A percentile compares a stretch with the other conserved stretches of the same genome.
Conservation (phyloP, 2,888 invertebrate genomes). For the Serrognathus titanus region DNA sequence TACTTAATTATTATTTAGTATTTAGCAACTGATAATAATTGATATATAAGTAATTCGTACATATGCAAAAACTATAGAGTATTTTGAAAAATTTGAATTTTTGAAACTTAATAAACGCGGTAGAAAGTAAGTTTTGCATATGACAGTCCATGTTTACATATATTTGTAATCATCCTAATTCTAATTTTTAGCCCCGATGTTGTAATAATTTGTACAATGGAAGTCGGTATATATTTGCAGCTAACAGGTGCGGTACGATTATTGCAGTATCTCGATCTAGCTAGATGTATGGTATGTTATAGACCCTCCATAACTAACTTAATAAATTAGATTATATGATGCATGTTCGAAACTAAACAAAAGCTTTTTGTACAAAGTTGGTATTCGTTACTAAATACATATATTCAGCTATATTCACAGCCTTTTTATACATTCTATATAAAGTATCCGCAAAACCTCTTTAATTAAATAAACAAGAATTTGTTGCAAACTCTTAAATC, state of each 20-base stretch:
- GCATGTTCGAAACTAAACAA: slow-evolving; percentile 46
- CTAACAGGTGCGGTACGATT: slow-evolving; percentile 1
- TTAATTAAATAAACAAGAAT: too few relatives aligned
- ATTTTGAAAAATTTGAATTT: slow-evolving; percentile 18
- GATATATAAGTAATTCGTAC: slow-evolving; percentile 41
- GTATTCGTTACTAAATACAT: slow-evolving; percentile 33
- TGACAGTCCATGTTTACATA: slow-evolving; percentile 46
- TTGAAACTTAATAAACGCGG: slow-evolving; percentile 28
- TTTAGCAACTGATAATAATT: slow-evolving; percentile 38
- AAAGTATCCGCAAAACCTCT: slow-evolving; percentile 15
- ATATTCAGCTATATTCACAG: slow-evolving; percentile 30
- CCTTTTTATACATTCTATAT: slow-evolving; percentile 26
- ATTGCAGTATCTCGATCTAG: slow-evolving; percentile 29
- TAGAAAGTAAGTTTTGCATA: slow-evolving; percentile 44
- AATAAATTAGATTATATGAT: slow-evolving; percentile 45
- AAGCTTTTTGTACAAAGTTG: slow-evolving; percentile 51
- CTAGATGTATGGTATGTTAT: slow-evolving; percentile 49
- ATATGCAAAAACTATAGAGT: slow-evolving; percentile 40
- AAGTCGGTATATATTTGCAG: not conserved
- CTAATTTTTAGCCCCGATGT: slow-evolving; percentile 30
- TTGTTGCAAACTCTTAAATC: too few relatives aligned
- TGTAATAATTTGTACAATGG: slow-evolving; percentile 26
- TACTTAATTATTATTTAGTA: slow-evolving; percentile 26
- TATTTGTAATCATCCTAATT: slow-evolving; percentile 40
- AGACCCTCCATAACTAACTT: slow-evolving; percentile 45